A percentile compares a stretch with the other conserved stretches of the same genome.
These are phyloP conservation scores for Dysdera silvatica DNA, from an alignment of 1,140 invertebrate species.

Conservation along the genomic window DNA sequence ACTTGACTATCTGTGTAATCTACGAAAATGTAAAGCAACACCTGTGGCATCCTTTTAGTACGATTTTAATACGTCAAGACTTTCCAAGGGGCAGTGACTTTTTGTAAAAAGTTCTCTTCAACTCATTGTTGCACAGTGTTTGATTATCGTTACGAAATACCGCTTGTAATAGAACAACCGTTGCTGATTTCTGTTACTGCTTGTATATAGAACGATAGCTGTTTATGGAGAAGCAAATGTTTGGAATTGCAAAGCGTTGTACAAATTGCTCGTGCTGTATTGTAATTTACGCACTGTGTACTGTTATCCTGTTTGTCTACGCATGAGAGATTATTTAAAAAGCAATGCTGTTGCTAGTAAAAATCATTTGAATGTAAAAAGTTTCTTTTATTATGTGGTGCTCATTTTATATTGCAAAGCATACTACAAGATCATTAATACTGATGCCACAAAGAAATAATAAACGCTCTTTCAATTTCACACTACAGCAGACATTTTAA, in stretches of 20 bases:
- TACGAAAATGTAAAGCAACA: too few species aligned
- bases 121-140: constrained; percentile 2
- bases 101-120: too few species aligned
- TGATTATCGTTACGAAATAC: background rate
- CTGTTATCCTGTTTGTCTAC: constrained; percentile 17
- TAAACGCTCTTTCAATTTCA: background rate
- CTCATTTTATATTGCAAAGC: background rate
- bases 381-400: background rate
- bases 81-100: too few species aligned
- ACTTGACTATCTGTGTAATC: too few species aligned
- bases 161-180: background rate
- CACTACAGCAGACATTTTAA: background rate
- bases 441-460: background rate
- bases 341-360: constrained; percentile 21
- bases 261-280: constrained; percentile 16
- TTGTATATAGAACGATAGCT: background rate
- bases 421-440: background rate
- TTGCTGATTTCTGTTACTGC: background rate
- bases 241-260: constrained; percentile 13
- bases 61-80: too few species aligned
- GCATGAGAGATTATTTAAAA: constrained; percentile 27
- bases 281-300: constrained; percentile 7
- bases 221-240: background rate
- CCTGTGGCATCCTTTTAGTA: too few species aligned
- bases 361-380: constrained; percentile 1